A percentile compares a stretch with the other conserved stretches of the same genome.
phyloP scores from a whole-genome alignment of 2,888 invertebrate species.

The Calephelis perditalis region DNA sequence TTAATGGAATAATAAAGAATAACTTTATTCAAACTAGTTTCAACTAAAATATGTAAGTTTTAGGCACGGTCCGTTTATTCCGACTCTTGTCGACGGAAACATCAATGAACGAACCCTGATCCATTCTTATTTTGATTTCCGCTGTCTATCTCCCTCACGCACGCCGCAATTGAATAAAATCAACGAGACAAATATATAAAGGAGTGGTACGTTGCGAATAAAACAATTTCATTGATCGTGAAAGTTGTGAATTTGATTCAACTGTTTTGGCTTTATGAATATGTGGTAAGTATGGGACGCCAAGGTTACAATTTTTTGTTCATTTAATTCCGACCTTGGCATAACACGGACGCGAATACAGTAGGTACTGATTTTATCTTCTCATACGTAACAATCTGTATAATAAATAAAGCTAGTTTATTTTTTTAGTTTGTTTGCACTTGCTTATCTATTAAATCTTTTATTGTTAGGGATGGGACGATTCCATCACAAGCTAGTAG shows the following conservation, averaged over 20 bases:
- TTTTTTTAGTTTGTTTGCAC: no score
- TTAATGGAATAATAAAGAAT: conserved; percentile 2
- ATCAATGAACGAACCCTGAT: conserved; percentile 59
- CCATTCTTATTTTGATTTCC: conserved; percentile 61
- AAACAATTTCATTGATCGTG: conserved; percentile 46
- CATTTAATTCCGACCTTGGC: neutral
- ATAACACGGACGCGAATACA: neutral
- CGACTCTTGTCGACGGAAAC: conserved; percentile 42
- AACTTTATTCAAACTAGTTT: conserved; percentile 4
- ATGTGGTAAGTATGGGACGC: neutral
- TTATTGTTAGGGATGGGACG: no score
- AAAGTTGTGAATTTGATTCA: conserved; percentile 42
- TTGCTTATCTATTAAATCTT: no score
- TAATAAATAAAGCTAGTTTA: no score
- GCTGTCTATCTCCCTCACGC: conserved; percentile 48
- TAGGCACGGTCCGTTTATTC: conserved; percentile 13
- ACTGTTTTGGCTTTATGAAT: conserved; percentile 31
- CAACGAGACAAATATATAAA: conserved; percentile 37
- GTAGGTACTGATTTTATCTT: no score
- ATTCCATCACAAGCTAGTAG: no score
- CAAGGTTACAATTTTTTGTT: conserved; percentile 5
- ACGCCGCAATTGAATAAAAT: conserved; percentile 27
- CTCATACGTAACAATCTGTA: no score
- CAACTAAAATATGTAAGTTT: conserved; percentile 5
- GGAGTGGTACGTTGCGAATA: conserved; percentile 39